Conservation (phyloP, 1,140 invertebrate genomes). For the Zaprionus ornatus region DNA sequence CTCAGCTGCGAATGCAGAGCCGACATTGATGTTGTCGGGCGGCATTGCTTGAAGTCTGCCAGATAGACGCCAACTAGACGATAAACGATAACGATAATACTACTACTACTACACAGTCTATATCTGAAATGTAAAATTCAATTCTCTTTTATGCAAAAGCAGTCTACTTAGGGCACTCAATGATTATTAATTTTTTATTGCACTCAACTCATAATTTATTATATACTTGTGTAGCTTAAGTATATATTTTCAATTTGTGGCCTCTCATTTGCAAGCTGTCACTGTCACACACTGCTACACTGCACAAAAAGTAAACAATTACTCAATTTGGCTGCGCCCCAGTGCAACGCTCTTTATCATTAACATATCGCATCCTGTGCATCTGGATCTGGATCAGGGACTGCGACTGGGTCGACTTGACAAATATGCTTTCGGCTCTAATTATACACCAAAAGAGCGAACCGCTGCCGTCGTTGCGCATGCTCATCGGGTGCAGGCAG, state of each 20-base stretch:
- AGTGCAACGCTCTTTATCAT: slow-evolving; percentile 59
- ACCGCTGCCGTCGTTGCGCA: slow-evolving; percentile 28
- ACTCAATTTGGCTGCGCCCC: slow-evolving; percentile 64
- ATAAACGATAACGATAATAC: background rate
- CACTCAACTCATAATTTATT: background rate
- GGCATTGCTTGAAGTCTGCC: slow-evolving; percentile 10
- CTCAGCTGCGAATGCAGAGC: slow-evolving; percentile 30
- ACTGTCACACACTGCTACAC: background rate
- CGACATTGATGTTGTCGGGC: slow-evolving; percentile 20
- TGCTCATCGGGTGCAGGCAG: slow-evolving; percentile 52
- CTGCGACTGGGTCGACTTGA: slow-evolving; percentile 52
- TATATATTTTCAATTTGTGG: slow-evolving; percentile 15
- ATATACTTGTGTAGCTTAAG: background rate
- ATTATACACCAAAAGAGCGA: slow-evolving; percentile 61
- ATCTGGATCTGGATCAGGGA: slow-evolving; percentile 48
- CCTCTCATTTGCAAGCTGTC: slow-evolving; percentile 8
- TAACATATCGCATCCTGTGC: slow-evolving; percentile 78
- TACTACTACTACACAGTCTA: no score
- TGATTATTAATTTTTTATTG: background rate
- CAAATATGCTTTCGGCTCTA: slow-evolving; percentile 78
- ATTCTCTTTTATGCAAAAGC: background rate
- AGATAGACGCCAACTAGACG: background rate
- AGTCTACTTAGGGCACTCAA: background rate
- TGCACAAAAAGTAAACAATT: slow-evolving; percentile 53
- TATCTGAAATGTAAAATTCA: background rate